Conservation (phyloP, 2,888 invertebrate genomes). For the Lepidonotus clava region DNA sequence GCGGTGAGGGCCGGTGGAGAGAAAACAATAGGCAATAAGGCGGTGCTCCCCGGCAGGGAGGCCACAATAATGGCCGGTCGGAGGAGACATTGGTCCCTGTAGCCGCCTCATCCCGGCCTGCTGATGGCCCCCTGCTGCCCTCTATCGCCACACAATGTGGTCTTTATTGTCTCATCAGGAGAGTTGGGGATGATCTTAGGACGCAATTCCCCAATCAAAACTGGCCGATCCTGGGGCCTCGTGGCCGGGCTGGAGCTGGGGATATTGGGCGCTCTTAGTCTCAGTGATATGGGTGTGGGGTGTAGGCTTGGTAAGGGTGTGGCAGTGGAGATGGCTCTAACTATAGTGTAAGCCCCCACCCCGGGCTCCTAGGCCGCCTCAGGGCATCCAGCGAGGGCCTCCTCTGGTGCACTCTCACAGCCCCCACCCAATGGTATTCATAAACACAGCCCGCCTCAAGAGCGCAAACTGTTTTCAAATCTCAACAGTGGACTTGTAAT, state of each 20-base stretch:
- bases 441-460: background rate
- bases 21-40: slow-evolving; percentile 42
- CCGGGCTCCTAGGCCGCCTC: no score
- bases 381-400: no score
- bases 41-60: background rate
- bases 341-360: no score
- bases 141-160: slow-evolving; percentile 22
- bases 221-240: background rate
- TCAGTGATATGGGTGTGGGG: no score
- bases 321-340: no score
- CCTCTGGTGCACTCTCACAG: background rate
- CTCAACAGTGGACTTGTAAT: background rate
- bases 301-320: no score
- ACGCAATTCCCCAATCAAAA: slow-evolving; percentile 42
- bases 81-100: background rate
- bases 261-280: background rate
- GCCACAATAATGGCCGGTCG: slow-evolving; percentile 28
- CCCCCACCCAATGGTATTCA: slow-evolving; percentile 14
- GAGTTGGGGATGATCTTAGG: background rate
- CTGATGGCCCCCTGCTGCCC: background rate
- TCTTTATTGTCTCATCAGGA: slow-evolving; percentile 40
- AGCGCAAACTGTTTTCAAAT: slow-evolving; percentile 4
- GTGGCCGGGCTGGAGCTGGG: background rate
- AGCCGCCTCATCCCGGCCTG: background rate
- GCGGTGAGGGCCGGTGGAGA: background rate